Evolutionary conservation across 1,140 invertebrate species (phyloP).

Genomic region (Oreohelix idahoensis): DNA sequence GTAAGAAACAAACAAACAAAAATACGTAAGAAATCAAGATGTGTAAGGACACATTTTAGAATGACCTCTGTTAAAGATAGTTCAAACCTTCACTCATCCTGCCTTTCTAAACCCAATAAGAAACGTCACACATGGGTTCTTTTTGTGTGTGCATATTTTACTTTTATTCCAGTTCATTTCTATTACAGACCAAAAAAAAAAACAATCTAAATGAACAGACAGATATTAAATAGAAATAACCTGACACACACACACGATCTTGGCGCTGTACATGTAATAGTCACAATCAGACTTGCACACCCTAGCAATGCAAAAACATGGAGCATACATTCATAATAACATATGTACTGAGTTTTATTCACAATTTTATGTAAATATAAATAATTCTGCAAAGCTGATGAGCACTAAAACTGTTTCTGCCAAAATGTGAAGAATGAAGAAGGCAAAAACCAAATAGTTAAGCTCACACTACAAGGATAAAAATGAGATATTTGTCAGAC

Average conservation of each 20-base stretch:
- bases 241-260: background rate
- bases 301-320: background rate
- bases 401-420: background rate
- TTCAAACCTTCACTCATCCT: too few species aligned
- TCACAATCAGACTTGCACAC: background rate
- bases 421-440: too few species aligned
- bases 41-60: too few species aligned
- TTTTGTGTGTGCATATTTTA: slow-evolving; percentile 11
- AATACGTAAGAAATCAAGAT: too few species aligned
- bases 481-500: too few species aligned
- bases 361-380: background rate
- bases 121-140: too few species aligned
- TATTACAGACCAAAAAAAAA: slow-evolving; percentile 13
- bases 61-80: too few species aligned
- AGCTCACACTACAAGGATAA: too few species aligned
- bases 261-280: background rate
- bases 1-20: too few species aligned
- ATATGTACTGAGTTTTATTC: background rate
- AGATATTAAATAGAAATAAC: background rate
- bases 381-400: background rate
- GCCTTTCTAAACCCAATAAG: too few species aligned
- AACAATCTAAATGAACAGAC: slow-evolving; percentile 11
- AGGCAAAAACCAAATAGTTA: too few species aligned
- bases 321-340: background rate
- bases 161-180: slow-evolving; percentile 17